Base-by-base conservation (phyloP, 2,113 vertebrate genomes). In the Falco punctatus region DNA sequence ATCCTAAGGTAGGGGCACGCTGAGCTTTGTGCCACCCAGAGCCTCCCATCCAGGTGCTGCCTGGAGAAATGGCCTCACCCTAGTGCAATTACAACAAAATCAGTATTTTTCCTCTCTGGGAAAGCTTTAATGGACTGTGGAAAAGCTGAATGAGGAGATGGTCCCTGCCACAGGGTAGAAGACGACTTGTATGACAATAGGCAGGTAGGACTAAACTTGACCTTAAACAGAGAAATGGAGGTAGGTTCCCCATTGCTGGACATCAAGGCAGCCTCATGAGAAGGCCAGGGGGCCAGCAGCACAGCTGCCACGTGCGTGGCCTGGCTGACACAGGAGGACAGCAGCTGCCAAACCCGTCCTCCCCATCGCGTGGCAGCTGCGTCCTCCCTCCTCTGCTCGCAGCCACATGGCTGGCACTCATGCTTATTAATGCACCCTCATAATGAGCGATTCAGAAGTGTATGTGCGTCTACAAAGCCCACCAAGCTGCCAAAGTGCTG, bases 381-480 rank as follows among this genome's bases (percentile, higher is more conserved):
- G 1, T 27, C 66, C 40, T 27, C 51, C 42, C 35, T 57, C 54
- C 32, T 46, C 55, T 40, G 7, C 51, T 35, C 5, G 2, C 33
- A 54, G 51, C 30, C 83, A 62, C 32, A 62, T 38, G 1, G 23
- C 52, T 67, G 66, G 40, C 40, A 14, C 15, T 38, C 0, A 10
- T 8, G 3, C 17, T 70, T 27, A 9, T 15, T 35, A 32, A 10
- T 18, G 3, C 21, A n/a, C 23, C 48, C 44, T 65, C 42, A 54
- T 11, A 81, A 16, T 1, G 17, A 91, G 11, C 8, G 11, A n/a
- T 27, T 17, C 2, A 0, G 24, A 48, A 3, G 33, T 10, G 5
- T 4, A 15, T 2, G 0, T 3, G 30, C 46, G 62, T 38, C 28
- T 20, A 26, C 19, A 72, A 80, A 80, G 44, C 48, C 61, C 71